Evolutionary conservation across 1,140 invertebrate species (phyloP), one percentile per base, ranked within the genome.

Genomic region (Cephus cinctus): DNA sequence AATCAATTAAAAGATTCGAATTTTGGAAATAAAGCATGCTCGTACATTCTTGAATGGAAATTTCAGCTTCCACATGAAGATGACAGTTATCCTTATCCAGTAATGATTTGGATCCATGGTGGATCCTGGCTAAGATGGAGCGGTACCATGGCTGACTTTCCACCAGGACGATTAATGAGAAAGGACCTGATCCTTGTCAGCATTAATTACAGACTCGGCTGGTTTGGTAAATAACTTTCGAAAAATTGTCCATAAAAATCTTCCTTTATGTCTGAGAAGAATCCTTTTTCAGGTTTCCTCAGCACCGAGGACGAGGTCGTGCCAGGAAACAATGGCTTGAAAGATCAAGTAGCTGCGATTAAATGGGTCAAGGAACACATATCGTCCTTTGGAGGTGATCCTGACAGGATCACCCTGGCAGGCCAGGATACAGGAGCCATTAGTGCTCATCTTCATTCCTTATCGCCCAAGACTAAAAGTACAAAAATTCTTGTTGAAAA

Each of bases 91-190:
- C 4, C 15, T 15, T 43, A 73, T 3, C 82, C 86, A 0, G 85
- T 88, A 0, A 78, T 88, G 65, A 77, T 88, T 2, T 88, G 75
- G 62, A 80, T 89, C 14, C 81, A 86, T 61, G 86, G 86, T 5
- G 87, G 87, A 18, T 79, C 69, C 20, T 84, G 86, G 49, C 57
- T 66, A 3, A 48, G 63, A 11, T 81, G 82, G 0, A 77, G 75
- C 30, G 77, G 57, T 5, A 57, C 51, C 19, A 52, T 55, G 5
- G 48, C 52, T 5, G 11, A 67, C 0, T 73, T 75, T 56, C 74
- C 72, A 12, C 71, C 76, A 1, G 69, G 74, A 30, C 73, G 77
- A 34, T 73, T 83, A n/a, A 54, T 78, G 5, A 59, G 68, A 16
- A 71, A 79, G 5, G 69, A 77, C 30, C 63, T 84, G 3, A 69